Conservation (phyloP, 2,797 vertebrate species). For the Danio jaintianensis region DNA sequence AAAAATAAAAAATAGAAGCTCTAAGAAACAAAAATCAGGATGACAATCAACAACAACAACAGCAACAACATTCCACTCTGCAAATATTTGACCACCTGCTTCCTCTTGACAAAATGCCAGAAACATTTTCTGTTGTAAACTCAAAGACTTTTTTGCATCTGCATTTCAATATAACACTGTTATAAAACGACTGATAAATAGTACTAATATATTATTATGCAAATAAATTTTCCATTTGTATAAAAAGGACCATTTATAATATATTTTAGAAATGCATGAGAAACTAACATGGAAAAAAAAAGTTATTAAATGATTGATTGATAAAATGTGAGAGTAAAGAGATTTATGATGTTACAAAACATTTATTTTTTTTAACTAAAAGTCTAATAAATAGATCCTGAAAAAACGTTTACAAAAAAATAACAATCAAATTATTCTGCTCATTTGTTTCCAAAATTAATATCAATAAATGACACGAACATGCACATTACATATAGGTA, state of each 20-base stretch:
- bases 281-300: no score
- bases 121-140: background rate
- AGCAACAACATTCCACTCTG: background rate
- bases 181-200: no score
- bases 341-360: no score
- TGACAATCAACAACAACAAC: background rate
- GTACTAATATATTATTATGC: background rate
- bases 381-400: no score
- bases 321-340: no score
- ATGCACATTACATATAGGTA: no score
- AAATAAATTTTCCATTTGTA: background rate
- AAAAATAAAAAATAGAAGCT: background rate
- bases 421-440: no score
- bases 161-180: background rate
- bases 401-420: no score
- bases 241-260: background rate
- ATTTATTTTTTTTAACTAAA: no score
- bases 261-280: background rate
- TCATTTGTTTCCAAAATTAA: no score
- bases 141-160: background rate
- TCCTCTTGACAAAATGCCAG: conserved; percentile 23
- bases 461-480: no score
- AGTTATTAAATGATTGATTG: no score
- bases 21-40: conserved; percentile 1
- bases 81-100: conserved; percentile 24